phyloP scores from a whole-genome alignment of 2,797 vertebrate genomes.

The Peromyscus nudipes region DNA sequence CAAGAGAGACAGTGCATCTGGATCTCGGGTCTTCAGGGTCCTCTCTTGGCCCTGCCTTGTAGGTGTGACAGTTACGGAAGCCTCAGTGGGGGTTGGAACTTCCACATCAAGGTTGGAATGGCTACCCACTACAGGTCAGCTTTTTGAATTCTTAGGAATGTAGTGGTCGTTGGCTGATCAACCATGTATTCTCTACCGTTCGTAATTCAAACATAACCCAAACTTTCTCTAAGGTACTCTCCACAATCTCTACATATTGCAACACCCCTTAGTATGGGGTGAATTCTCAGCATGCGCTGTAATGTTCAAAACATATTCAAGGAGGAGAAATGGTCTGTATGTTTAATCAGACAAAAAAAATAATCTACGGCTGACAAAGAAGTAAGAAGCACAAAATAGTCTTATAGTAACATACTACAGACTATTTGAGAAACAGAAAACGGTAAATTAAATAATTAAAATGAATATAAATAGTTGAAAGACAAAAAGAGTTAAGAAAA shows the following conservation, averaged over 20 bases:
- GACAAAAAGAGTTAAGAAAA: conserved; percentile 26
- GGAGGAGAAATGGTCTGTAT: neutral
- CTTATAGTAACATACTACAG: neutral
- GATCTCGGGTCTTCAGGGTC: too few species aligned
- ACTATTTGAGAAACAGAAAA: neutral
- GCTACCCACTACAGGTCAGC: too few species aligned
- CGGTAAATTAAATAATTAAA: neutral
- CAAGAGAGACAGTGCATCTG: too few species aligned
- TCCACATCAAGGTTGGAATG: too few species aligned
- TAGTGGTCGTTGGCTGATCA: neutral
- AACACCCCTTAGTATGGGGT: neutral
- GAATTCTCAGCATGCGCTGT: neutral
- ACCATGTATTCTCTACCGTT: neutral
- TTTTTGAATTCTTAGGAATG: neutral
- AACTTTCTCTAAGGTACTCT: neutral
- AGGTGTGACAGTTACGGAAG: too few species aligned
- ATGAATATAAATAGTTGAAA: neutral
- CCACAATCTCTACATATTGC: neutral
- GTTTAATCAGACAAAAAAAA: conserved; percentile 11
- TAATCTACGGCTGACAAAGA: neutral
- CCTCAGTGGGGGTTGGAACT: too few species aligned
- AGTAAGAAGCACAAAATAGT: neutral
- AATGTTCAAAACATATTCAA: conserved; percentile 11
- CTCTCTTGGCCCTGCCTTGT: too few species aligned
- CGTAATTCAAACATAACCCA: neutral